phyloP scores from a whole-genome alignment of 2,797 vertebrate species.

The Carduelis carduelis region DNA sequence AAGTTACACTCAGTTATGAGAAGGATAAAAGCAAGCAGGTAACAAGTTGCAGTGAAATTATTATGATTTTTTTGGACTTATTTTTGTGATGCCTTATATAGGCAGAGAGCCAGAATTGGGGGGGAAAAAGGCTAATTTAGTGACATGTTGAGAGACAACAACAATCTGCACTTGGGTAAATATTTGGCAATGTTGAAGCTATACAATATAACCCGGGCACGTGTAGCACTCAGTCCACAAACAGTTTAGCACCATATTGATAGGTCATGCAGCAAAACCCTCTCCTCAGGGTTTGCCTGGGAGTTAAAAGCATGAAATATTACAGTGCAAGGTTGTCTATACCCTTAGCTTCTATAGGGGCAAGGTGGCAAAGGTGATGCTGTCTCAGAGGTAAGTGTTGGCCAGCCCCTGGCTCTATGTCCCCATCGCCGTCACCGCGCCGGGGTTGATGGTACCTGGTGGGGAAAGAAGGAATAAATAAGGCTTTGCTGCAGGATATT shows the following conservation, averaged over 20 bases:
- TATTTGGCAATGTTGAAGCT: constrained; percentile 41
- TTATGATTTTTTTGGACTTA: not conserved
- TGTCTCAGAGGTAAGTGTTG: constrained; percentile 78
- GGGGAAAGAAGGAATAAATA: not conserved
- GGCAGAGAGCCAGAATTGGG: not conserved
- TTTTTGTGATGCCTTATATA: not conserved
- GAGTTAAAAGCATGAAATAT: constrained; percentile 76
- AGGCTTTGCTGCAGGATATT: not conserved
- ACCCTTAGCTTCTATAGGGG: constrained; percentile 76
- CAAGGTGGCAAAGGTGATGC: constrained; percentile 67
- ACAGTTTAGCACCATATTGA: constrained; percentile 88
- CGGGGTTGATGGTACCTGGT: constrained; percentile 71
- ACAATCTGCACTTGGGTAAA: constrained; percentile 47
- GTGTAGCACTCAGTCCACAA: constrained; percentile 71
- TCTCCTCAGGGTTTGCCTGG: constrained; percentile 58
- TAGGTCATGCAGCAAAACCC: constrained; percentile 77
- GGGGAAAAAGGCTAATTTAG: not conserved
- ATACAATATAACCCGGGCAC: constrained; percentile 69
- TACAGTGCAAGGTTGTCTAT: constrained; percentile 85
- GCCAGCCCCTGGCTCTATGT: constrained; percentile 76
- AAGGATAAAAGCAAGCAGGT: constrained; percentile 49
- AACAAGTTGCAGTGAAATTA: constrained; percentile 35
- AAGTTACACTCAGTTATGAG: constrained; percentile 31
- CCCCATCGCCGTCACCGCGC: constrained; percentile 71
- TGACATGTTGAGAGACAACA: constrained; percentile 1